Conservation (phyloP, 2,113 vertebrate genomes). For the Caloenas nicobarica region DNA sequence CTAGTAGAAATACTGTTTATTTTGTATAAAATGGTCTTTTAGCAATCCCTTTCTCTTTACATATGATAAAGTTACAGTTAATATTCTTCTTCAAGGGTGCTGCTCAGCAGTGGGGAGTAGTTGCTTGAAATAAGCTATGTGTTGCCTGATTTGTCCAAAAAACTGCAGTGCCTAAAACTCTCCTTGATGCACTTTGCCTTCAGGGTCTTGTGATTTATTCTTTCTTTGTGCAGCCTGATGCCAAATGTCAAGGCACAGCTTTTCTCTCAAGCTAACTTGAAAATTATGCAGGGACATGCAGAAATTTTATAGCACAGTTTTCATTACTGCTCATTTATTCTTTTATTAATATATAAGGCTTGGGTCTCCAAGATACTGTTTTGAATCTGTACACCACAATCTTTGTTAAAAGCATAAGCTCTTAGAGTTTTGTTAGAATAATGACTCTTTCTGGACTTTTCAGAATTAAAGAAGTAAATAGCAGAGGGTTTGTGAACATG, state of each 20-base stretch:
- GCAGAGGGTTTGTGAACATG: neutral
- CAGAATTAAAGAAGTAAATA: neutral
- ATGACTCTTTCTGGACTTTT: neutral
- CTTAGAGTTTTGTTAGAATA: neutral
- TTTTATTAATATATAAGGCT: neutral
- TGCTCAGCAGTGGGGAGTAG: neutral
- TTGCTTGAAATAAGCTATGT: neutral
- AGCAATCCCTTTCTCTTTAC: neutral
- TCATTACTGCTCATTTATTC: neutral
- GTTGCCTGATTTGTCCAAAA: neutral
- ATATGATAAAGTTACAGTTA: neutral
- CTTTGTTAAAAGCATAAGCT: neutral
- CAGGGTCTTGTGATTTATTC: neutral
- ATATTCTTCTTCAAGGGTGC: neutral
- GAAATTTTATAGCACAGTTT: neutral
- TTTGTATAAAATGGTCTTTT: neutral
- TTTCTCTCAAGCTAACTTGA: neutral
- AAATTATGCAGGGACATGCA: neutral
- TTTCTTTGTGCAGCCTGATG: neutral
- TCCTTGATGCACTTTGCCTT: neutral
- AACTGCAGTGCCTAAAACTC: neutral
- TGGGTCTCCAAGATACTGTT: neutral
- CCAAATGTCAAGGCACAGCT: neutral
- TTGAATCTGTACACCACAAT: neutral
- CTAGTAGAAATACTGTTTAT: neutral